Evolutionary conservation across 2,888 invertebrate genomes (phyloP).

Genomic region (Brachypalpus laphriformis): DNA sequence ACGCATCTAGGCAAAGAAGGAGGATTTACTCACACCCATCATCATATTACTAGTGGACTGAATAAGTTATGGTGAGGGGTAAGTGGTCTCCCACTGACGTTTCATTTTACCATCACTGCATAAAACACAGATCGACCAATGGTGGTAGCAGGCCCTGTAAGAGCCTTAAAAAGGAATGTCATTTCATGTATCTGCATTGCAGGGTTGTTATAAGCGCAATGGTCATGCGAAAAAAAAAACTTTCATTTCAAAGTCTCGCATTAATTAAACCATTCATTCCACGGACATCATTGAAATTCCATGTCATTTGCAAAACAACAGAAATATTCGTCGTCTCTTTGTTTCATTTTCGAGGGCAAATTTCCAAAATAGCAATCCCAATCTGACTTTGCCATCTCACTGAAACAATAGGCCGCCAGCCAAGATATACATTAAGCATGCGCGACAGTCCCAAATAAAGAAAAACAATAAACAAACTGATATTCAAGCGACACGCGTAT

Average conservation of each 20-base stretch:
- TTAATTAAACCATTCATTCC: neutral
- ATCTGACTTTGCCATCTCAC: slow-evolving; percentile 6
- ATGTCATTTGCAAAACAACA: slow-evolving; percentile 12
- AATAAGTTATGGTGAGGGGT: no score
- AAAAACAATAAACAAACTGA: neutral
- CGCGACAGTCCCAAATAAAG: slow-evolving; percentile 17
- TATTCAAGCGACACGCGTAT: neutral
- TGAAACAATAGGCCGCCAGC: slow-evolving; percentile 4
- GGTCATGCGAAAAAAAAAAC: neutral
- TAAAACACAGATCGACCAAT: no score
- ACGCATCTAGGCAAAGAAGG: no score
- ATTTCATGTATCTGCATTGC: no score
- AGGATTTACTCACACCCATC: no score
- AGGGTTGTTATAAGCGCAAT: neutral
- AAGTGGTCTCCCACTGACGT: no score
- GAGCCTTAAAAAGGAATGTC: no score
- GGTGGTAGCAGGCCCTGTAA: no score
- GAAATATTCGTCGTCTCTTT: slow-evolving; percentile 3
- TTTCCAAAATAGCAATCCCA: slow-evolving; percentile 30
- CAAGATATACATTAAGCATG: slow-evolving; percentile 1
- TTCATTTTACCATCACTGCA: no score
- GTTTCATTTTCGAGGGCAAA: slow-evolving; percentile 43
- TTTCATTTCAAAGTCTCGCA: neutral
- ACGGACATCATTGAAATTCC: slow-evolving; percentile 7
- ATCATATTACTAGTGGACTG: no score